Base-by-base conservation (phyloP, 2,888 invertebrate species). In the Orthosia gracilis region DNA sequence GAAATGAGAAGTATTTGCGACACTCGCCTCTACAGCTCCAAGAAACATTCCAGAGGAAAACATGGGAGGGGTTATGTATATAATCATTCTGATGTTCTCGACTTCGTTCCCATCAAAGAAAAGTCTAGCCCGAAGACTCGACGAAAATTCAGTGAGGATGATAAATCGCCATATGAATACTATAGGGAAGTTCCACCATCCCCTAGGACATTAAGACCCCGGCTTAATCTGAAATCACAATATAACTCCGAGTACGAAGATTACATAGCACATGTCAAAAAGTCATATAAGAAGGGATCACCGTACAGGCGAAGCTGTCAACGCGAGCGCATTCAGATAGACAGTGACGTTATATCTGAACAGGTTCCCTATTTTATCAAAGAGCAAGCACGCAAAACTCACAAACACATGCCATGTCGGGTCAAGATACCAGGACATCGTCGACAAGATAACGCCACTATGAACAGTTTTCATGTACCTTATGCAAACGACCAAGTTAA, bases 71-170 rank as follows among this genome's bases (percentile, higher is more conserved):
- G 78, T 57, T 84, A 88, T 31, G 70, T 87, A 49, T 94, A 93
- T 69, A 93, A 95, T 78, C 91, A 95, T 82, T 91, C 94, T 31
- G 91, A 91, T 18, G 80, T 92, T 50, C 95, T 96, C 76, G 96
- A 96, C 72, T 73, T 95, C 47, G 86, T 96, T 49, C 96, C 96
- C 3, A 95, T 96, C 4, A 96, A 94, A 84, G 96, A 96, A 87
- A 95, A 93, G 82, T 90, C 93, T 2, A 96, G 95, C 80, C 95
- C 95, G 2, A 95, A 94, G 85, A 86, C 92, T 2, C 91, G 93
- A 80, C 90, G 91, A 75, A 96, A 94, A 83, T 92, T 93, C 85
- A 78, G 82, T 12, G 92, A 92, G 71, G 91, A 94, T 45, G 89
- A 90, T 78, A 78, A 88, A 50, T 84, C 85, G 40, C 78, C 86